These are phyloP conservation scores for Heterohyrax brucei DNA, from an alignment of 2,797 vertebrate species.

Conservation along the genomic window DNA sequence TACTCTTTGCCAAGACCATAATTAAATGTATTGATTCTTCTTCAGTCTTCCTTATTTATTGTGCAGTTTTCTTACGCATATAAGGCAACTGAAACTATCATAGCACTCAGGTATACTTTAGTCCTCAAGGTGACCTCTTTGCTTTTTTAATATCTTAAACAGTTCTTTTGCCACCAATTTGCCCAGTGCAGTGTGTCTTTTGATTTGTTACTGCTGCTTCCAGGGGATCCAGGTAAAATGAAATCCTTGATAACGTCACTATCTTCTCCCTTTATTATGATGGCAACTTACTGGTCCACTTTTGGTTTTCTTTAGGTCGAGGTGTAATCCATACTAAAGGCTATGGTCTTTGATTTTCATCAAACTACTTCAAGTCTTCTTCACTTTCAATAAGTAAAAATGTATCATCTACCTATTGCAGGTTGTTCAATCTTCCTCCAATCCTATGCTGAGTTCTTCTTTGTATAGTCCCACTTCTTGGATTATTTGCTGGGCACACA, in stretches of 20 bases:
- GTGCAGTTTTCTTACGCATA: not conserved
- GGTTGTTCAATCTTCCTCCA: no score
- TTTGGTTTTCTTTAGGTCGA: not conserved
- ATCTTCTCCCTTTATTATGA: not conserved
- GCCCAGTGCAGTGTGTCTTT: no score
- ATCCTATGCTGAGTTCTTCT: no score
- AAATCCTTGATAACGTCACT: no score
- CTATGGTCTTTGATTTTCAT: no score
- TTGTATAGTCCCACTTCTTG: no score
- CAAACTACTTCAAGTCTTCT: not conserved
- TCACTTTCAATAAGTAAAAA: not conserved
- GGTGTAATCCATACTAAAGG: not conserved
- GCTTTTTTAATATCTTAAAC: no score
- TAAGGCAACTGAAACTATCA: not conserved
- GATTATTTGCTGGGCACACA: no score
- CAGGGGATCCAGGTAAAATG: no score
- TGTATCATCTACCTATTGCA: not conserved
- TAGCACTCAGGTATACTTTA: not conserved
- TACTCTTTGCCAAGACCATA: not conserved
- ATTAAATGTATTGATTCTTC: not conserved
- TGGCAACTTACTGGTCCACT: not conserved
- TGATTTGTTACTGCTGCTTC: no score
- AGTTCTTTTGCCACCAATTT: no score
- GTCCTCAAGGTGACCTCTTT: no score
- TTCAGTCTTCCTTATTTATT: not conserved